Conservation (phyloP, 2,113 vertebrate species). For the Aix galericulata region DNA sequence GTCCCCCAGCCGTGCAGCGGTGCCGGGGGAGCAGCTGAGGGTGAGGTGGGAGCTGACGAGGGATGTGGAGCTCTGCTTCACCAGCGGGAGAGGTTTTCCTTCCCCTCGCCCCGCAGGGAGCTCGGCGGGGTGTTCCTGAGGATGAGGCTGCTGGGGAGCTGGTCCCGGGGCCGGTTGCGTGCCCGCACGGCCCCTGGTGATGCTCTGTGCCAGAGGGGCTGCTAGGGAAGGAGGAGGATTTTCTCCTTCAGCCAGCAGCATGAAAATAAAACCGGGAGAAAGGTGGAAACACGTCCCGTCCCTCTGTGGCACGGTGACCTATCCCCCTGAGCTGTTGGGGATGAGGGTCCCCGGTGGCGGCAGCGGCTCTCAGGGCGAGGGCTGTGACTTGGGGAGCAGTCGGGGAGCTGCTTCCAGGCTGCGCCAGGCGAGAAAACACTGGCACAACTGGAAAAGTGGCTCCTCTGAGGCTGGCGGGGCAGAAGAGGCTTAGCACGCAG, state of each 20-base stretch:
- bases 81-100: neutral
- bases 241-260: neutral
- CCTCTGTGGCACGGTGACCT: rapidly evolving
- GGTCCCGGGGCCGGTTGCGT: rapidly evolving
- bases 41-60: neutral
- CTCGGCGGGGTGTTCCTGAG: rapidly evolving
- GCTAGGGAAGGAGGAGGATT: neutral
- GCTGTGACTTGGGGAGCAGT: neutral
- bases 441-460: slow-evolving; percentile 45
- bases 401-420: neutral
- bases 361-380: neutral
- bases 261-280: neutral
- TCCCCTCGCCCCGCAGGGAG: neutral
- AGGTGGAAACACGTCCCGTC: neutral
- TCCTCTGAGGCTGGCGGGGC: neutral
- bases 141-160: neutral
- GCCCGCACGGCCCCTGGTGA: rapidly evolving
- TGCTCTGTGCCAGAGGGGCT: neutral
- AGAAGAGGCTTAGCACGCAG: neutral
- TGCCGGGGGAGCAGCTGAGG: neutral
- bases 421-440: neutral
- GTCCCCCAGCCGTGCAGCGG: neutral
- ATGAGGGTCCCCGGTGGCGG: neutral
- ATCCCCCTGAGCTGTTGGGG: neutral
- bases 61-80: neutral